phyloP scores from a whole-genome alignment of 2,888 invertebrate species.

The Drosophila mimetica region DNA sequence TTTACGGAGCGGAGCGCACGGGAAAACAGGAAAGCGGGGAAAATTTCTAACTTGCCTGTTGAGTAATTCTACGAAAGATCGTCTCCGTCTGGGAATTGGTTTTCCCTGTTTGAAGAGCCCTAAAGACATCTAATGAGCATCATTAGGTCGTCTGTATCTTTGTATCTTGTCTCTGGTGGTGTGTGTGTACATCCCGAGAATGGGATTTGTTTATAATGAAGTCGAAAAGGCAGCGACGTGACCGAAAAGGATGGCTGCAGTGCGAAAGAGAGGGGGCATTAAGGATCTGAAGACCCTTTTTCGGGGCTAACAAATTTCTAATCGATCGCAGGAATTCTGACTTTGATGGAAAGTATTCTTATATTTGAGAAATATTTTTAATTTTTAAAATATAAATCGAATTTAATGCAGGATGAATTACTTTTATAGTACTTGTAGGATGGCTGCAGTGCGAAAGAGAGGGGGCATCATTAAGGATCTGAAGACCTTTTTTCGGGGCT shows the following conservation, averaged over 20 bases:
- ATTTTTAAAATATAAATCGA: no score
- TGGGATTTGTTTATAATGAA: constrained; percentile 61
- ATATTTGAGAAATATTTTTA: no score
- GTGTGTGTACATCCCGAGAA: constrained; percentile 7
- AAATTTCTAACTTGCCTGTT: constrained; percentile 49
- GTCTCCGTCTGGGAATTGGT: constrained; percentile 43
- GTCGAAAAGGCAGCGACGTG: constrained; percentile 55
- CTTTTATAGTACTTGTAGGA: no score
- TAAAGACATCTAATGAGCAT: constrained; percentile 76
- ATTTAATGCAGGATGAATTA: no score
- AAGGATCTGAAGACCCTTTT: constrained; percentile 17
- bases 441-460: constrained; percentile 1
- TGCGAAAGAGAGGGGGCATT: background rate
- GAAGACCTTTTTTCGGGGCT: constrained; percentile 7
- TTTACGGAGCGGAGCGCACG: constrained; percentile 28
- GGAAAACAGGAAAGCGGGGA: constrained; percentile 26
- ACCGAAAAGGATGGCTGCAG: constrained; percentile 19
- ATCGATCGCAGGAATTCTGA: constrained; percentile 34
- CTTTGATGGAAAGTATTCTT: constrained; percentile 68
- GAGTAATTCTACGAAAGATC: constrained; percentile 63
- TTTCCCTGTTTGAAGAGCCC: constrained; percentile 59
- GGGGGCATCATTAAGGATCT: constrained; percentile 7
- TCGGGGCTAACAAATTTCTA: constrained; percentile 24
- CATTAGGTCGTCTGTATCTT: constrained; percentile 63
- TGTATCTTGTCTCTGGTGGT: constrained; percentile 23